Percentiles rank a stretch among this genome's conserved stretches.
phyloP scores from a whole-genome alignment of 2,888 invertebrate species.

The Amblyjoppa fuscipennis region DNA sequence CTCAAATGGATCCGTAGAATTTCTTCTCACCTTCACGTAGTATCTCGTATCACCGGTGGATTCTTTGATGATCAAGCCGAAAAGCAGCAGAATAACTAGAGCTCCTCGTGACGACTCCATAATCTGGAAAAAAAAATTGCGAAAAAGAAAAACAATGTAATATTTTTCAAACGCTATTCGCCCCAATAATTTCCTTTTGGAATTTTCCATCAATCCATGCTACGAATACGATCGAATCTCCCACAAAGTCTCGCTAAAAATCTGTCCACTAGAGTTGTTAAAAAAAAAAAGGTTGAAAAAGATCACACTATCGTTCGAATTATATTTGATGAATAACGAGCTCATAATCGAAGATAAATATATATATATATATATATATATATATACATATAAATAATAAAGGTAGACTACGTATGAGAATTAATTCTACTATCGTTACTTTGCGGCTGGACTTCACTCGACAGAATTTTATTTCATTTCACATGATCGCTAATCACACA shows the following conservation, averaged over 20 bases:
- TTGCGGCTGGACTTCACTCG: not conserved
- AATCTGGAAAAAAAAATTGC: conserved; percentile 76
- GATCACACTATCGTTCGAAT: conserved; percentile 13
- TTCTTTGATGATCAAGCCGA: conserved; percentile 67
- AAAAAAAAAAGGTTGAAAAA: conserved; percentile 15
- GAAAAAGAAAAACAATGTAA: conserved; percentile 17
- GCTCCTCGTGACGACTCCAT: conserved; percentile 77
- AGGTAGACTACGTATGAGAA: not conserved
- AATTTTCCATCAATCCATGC: not conserved
- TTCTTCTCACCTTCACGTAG: conserved; percentile 73
- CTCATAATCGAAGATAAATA: not conserved
- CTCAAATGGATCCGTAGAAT: conserved; percentile 73
- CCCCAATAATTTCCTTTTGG: not conserved
- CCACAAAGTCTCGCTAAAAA: not conserved
- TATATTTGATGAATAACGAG: not conserved
- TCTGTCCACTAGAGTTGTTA: not conserved
- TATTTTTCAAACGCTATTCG: not conserved
- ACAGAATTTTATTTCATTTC: not conserved
- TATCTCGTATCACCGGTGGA: conserved; percentile 72
- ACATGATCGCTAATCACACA: conserved; percentile 20
- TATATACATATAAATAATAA: not conserved
- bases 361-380: too few species aligned
- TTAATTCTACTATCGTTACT: not conserved
- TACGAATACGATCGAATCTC: not conserved
- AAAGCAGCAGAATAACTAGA: conserved; percentile 72